These are phyloP conservation scores for Pyrochroa serraticornis DNA, from an alignment of 2,888 invertebrate genomes.

Conservation along the genomic window DNA sequence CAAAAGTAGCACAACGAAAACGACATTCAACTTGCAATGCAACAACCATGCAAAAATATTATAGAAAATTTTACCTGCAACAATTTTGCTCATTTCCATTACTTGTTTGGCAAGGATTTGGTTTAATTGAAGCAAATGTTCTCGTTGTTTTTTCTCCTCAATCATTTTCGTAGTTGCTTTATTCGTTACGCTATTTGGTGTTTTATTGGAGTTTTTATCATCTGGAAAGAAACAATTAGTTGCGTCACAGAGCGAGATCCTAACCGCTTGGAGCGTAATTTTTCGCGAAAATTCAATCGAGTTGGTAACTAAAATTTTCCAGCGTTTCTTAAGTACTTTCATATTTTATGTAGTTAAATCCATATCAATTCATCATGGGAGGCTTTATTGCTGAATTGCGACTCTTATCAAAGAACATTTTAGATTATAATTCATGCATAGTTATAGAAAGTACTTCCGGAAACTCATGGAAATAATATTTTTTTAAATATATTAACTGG, in stretches of 20 bases:
- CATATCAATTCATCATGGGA: no score
- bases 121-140: slow-evolving; percentile 87
- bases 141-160: slow-evolving; percentile 86
- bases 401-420: no score
- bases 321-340: no score
- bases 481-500: no score
- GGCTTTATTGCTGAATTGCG: no score
- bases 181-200: slow-evolving; percentile 51
- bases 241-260: not conserved
- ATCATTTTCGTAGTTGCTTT: slow-evolving; percentile 59
- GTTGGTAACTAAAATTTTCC: not conserved
- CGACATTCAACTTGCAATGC: slow-evolving; percentile 28
- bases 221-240: slow-evolving; percentile 33
- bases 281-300: not conserved
- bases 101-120: slow-evolving; percentile 93
- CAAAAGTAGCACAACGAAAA: slow-evolving; percentile 40
- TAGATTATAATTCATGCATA: no score
- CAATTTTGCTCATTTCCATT: slow-evolving; percentile 93
- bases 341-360: no score
- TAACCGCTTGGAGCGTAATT: no score
- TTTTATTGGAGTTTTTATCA: slow-evolving; percentile 42
- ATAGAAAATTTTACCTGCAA: slow-evolving; percentile 80
- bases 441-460: no score
- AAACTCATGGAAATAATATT: no score
- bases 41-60: slow-evolving; percentile 23